Percentiles rank a stretch among this genome's conserved stretches.
These are phyloP conservation scores for Alectoris magna DNA, from an alignment of 2,797 vertebrate genomes.

Conservation along the genomic window DNA sequence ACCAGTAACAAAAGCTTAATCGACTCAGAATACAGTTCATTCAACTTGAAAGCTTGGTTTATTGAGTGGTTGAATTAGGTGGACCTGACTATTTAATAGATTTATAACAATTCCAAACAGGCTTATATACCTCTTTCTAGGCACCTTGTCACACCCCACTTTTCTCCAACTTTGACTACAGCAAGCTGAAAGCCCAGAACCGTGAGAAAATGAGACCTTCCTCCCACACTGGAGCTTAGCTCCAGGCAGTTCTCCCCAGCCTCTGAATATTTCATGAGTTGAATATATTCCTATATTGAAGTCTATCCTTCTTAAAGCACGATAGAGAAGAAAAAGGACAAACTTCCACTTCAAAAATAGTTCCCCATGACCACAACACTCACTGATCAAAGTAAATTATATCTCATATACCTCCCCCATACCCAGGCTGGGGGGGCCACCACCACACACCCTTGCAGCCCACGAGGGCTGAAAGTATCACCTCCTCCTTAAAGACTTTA, in stretches of 20 bases:
- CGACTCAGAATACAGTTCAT: not conserved
- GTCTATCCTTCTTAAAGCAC: not conserved
- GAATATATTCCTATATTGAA: not conserved
- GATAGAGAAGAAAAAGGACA: not conserved
- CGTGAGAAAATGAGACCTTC: not conserved
- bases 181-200: not conserved
- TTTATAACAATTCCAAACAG: not conserved
- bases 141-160: not conserved
- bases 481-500: not conserved
- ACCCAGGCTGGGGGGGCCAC: not conserved
- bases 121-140: not conserved
- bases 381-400: not conserved
- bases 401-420: not conserved
- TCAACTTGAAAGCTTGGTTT: not conserved
- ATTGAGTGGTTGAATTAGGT: not conserved
- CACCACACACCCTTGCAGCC: not conserved
- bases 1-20: not conserved
- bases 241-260: not conserved
- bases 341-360: not conserved
- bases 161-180: not conserved
- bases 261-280: not conserved
- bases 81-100: not conserved
- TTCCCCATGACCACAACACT: not conserved
- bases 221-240: not conserved
- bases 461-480: not conserved